These are phyloP conservation scores for Xylota sylvarum DNA, from an alignment of 2,888 invertebrate species.

Conservation along the genomic window DNA sequence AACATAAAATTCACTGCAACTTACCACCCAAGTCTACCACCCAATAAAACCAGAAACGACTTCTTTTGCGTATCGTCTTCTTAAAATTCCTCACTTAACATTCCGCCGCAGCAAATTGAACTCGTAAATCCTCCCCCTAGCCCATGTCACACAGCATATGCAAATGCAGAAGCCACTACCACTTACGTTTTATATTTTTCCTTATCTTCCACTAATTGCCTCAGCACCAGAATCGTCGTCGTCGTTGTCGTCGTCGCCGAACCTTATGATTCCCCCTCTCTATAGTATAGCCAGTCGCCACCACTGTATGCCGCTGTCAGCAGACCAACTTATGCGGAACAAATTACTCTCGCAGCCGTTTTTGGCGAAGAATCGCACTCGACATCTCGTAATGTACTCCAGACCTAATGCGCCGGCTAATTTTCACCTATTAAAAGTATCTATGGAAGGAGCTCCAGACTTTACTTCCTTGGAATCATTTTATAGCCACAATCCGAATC, in stretches of 20 bases:
- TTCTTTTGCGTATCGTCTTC: constrained; percentile 39
- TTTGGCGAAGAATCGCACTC: constrained; percentile 69
- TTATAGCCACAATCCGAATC: constrained; percentile 70
- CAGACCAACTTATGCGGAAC: constrained; percentile 73
- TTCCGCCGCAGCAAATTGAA: constrained; percentile 70
- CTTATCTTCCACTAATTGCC: constrained; percentile 75
- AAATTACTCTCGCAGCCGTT: constrained; percentile 66
- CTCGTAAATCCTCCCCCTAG: constrained; percentile 69
- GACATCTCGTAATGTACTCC: constrained; percentile 67
- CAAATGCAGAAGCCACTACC: constrained; percentile 75
- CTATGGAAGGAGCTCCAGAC: constrained; percentile 37
- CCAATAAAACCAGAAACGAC: constrained; percentile 61
- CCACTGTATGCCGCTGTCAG: constrained; percentile 68
- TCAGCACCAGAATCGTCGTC: constrained; percentile 11
- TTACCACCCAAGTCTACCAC: constrained; percentile 73
- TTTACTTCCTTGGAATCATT: constrained; percentile 68
- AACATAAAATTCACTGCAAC: constrained; percentile 56
- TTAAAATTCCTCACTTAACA: constrained; percentile 72
- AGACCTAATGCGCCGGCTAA: constrained; percentile 76
- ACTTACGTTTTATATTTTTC: constrained; percentile 70
- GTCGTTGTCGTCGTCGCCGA: constrained; percentile 24
- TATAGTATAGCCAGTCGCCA: neutral
- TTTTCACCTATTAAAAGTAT: constrained; percentile 76
- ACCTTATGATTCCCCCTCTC: constrained; percentile 30
- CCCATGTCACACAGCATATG: constrained; percentile 48